phyloP scores from a whole-genome alignment of 2,113 vertebrate species.

The Sclerurus mexicanus region DNA sequence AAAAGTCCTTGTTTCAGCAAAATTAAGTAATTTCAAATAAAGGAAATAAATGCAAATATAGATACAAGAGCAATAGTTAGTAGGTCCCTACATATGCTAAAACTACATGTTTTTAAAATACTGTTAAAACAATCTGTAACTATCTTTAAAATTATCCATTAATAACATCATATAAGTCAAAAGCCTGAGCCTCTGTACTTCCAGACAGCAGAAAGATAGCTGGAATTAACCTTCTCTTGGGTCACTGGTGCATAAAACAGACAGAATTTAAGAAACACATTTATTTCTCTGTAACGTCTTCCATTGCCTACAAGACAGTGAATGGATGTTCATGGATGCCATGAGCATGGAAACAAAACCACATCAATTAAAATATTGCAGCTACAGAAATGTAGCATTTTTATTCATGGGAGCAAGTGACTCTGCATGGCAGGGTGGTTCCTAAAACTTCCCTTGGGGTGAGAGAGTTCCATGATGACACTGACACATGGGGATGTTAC shows the following conservation, averaged over 20 bases:
- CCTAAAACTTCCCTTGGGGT: not conserved
- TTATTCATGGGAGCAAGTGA: not conserved
- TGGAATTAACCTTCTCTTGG: not conserved
- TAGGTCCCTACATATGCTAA: not conserved
- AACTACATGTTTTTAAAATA: not conserved
- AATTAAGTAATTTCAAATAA: not conserved
- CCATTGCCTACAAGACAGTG: no score
- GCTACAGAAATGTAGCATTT: not conserved
- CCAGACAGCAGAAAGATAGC: not conserved
- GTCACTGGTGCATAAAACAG: not conserved
- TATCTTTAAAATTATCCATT: not conserved
- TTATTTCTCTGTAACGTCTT: not conserved
- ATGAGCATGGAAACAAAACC: not conserved
- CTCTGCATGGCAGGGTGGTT: not conserved
- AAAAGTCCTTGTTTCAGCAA: not conserved
- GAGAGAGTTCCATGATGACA: fast-evolving
- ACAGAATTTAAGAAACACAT: not conserved
- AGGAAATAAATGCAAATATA: not conserved
- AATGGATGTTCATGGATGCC: not conserved
- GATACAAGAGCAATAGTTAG: not conserved
- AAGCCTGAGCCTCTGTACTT: not conserved
- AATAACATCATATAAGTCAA: not conserved
- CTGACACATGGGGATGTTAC: fast-evolving
- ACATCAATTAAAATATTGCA: not conserved
- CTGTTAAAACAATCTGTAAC: not conserved